Base-by-base conservation (phyloP, 64 coral and sea anemone species). In the Dendrophyllia cribrosa region DNA sequence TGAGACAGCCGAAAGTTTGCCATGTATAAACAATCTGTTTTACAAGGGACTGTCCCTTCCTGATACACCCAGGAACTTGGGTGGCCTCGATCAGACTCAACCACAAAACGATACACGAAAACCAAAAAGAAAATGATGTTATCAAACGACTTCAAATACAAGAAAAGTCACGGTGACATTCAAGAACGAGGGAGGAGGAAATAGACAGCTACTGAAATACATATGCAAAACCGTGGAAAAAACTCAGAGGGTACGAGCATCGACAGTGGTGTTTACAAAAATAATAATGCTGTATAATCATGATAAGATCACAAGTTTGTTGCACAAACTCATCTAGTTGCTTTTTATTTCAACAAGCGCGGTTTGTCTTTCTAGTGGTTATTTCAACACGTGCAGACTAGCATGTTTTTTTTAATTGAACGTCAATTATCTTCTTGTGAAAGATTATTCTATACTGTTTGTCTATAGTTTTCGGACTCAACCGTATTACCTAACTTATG, bases 231-330 rank as follows among this genome's bases (percentile, higher is more conserved):
- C 15, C 3, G 13, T 50, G 7, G 7, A 50, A 19, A 50, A 13
- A 5, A 7, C 70, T 17, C 11, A 3, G 14, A 34, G 19, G 65
- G 45, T 68, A 84, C 67, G 66, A 67, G 44, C 66, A 84, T 61
- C 13, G 16, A 4, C 34, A 34, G 34, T 34, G 2, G 9, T 84
- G 63, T 84, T 84, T 84, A 48, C 20, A 67, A 19, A 84, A 84
- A 67, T 67, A 84, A 84, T 23, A 84, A 3, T 47, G 8, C 80
- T 84, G 80, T 48, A 67, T 84, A 51, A 84, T 43, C 46, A 13
- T 50, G 80, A 84, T 84, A 84, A 84, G 62, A 84, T 66, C 80
- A 68, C 43, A 67, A 48, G 59, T 82, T 82, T 82, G 19, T 82
- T 61, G 15, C 65, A 82, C 78, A 82, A 82, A 64, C 58, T 82